Base-by-base conservation (phyloP, 1,140 invertebrate species). In the Daktulosphaira vitifoliae region DNA sequence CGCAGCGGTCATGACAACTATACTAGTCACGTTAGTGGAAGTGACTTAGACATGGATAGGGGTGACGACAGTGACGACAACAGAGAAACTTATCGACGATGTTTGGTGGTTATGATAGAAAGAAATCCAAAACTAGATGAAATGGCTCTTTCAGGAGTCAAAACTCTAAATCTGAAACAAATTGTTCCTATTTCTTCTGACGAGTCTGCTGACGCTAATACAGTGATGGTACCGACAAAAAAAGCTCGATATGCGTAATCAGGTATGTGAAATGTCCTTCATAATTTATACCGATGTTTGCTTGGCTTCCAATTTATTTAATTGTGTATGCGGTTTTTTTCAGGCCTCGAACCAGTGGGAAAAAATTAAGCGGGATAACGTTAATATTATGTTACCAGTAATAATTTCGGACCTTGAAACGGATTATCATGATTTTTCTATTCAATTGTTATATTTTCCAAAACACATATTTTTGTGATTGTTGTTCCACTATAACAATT, bases 331-430 rank as follows among this genome's bases (percentile, higher is more conserved):
- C n/a, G n/a, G 29, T 33, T 33, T 33, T 6, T 22, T 48, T 5
- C 44, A 22, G 44, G n/a, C 44, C 44, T 22, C 44, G 20, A 48
- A 48, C 20, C 44, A 48, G 20, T 48, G 44, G 15, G 7, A n/a
- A 5, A 9, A 8, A 39, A 8, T 39, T n/a, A 8, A 9, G 38
- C 8, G 38, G n/a, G 8, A 39, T 48, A 6, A n/a, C 15, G 4
- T 22, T 48, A 6, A 6, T 33, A 6, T 23, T 44, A 59, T 59
- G 54, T 59, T 59, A 59, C 54, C 54, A 59, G 44, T 59, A 46
- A 46, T 46, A 46, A 46, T 44, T 26, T 18, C 4, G 16, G 20
- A 38, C 39, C 11, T 59, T 44, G 25, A 59, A 59, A 46, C 9
- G 18, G 11, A 26, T 59, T 29, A 59, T 59, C 39, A 25, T 9